Percentiles rank a stretch among this genome's conserved stretches.
phyloP scores from a whole-genome alignment of 2,888 invertebrate species.

The Neoaliturus tenellus region DNA sequence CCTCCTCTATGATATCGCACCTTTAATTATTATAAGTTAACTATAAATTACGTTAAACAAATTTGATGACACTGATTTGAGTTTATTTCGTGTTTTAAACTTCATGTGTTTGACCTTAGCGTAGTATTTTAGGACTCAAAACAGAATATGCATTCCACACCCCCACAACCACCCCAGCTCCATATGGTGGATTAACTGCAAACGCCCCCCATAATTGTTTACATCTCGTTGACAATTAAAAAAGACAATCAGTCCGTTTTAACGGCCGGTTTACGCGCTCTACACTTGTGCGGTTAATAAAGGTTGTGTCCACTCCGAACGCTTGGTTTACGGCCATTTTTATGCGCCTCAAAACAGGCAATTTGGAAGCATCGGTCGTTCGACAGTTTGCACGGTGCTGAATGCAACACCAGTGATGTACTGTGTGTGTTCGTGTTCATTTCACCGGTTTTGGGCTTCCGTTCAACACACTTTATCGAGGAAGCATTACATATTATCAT shows the following conservation, averaged over 20 bases:
- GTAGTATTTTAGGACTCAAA: too few relatives aligned
- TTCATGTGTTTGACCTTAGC: too few relatives aligned
- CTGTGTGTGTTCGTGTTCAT: not conserved
- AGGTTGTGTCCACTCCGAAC: conserved; percentile 37
- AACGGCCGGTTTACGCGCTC: conserved; percentile 12
- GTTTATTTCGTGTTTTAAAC: too few relatives aligned
- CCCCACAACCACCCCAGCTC: not conserved
- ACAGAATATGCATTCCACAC: not conserved
- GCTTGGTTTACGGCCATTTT: conserved; percentile 55
- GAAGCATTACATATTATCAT: too few relatives aligned
- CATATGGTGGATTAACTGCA: conserved; percentile 37
- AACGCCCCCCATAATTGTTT: conserved; percentile 50
- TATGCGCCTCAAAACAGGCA: conserved; percentile 57
- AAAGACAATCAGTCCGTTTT: conserved; percentile 47
- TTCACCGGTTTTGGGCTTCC: not conserved
- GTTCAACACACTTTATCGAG: not conserved
- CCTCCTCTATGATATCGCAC: too few relatives aligned
- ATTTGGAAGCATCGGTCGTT: conserved; percentile 20
- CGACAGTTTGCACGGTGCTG: conserved; percentile 14
- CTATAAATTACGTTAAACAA: too few relatives aligned
- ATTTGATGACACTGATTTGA: too few relatives aligned
- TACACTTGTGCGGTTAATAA: conserved; percentile 54
- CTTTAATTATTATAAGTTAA: too few relatives aligned
- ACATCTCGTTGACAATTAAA: conserved; percentile 44
- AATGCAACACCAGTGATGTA: conserved; percentile 34